Evolutionary conservation across 2,797 vertebrate species (phyloP).

Genomic region (Myotis vivesi): DNA sequence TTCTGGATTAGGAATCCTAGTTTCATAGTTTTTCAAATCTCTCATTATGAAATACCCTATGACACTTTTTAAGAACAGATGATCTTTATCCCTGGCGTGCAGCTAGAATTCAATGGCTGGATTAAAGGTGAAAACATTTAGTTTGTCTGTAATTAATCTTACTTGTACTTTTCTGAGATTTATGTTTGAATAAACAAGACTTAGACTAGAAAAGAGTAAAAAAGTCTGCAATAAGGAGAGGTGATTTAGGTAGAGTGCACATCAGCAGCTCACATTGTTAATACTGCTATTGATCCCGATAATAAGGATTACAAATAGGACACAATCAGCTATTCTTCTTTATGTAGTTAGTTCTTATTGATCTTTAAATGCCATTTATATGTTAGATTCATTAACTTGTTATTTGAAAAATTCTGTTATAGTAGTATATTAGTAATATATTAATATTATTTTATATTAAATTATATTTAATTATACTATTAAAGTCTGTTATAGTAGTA

Average conservation of each 20-base stretch:
- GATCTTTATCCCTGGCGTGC: background rate
- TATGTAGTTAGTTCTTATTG: background rate
- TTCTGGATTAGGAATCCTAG: background rate
- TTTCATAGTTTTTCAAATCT: conserved; percentile 17
- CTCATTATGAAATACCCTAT: background rate
- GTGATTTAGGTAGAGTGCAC: background rate
- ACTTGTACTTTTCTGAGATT: background rate
- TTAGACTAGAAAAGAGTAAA: background rate
- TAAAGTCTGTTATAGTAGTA: background rate
- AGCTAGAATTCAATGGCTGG: background rate
- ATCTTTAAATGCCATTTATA: background rate
- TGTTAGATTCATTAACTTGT: conserved; percentile 36
- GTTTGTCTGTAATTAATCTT: conserved; percentile 17
- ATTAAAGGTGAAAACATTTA: background rate
- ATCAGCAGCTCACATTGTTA: background rate
- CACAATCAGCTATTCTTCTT: background rate
- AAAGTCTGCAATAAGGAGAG: background rate
- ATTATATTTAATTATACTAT: no score
- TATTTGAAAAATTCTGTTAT: conserved; percentile 34
- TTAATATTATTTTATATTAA: no score
- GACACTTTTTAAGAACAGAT: background rate
- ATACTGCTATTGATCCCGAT: background rate
- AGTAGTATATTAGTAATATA: background rate
- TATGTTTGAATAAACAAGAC: background rate
- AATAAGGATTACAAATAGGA: conserved; percentile 19